Evolutionary conservation across 2,888 invertebrate genomes (phyloP).

Genomic region (Trisateles emortualis): DNA sequence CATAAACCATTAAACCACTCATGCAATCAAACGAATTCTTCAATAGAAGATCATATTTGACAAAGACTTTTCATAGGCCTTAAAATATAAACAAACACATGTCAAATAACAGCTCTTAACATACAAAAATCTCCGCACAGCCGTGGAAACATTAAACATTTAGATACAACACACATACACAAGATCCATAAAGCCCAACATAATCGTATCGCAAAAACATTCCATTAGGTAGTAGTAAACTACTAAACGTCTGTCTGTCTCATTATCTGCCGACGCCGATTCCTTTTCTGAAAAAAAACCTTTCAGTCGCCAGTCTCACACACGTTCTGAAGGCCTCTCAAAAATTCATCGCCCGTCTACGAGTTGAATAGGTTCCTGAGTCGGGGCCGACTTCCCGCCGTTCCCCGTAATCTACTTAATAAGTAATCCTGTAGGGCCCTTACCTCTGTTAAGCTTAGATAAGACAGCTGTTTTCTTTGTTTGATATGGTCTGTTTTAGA

Average conservation of each 20-base stretch:
- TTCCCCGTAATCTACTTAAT: conserved; percentile 78
- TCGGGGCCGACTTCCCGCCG: conserved; percentile 60
- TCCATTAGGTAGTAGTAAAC: conserved; percentile 36
- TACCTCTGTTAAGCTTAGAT: conserved; percentile 53
- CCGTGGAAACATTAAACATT: too few species aligned
- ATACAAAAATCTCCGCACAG: too few species aligned
- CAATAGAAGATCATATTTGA: too few species aligned
- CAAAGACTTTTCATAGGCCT: too few species aligned
- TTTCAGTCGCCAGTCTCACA: conserved; percentile 69
- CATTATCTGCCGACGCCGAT: conserved; percentile 75
- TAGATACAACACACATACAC: conserved; percentile 18
- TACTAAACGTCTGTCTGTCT: conserved; percentile 52
- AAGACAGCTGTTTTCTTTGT: conserved; percentile 49
- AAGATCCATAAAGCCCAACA: conserved; percentile 24
- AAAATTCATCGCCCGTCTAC: conserved; percentile 86
- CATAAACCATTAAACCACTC: too few species aligned
- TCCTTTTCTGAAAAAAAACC: conserved; percentile 74
- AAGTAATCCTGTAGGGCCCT: conserved; percentile 70
- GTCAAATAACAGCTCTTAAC: too few species aligned
- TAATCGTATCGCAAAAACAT: conserved; percentile 41
- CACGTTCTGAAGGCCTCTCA: conserved; percentile 80
- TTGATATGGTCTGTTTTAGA: conserved; percentile 20
- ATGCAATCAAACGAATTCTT: too few species aligned
- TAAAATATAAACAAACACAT: too few species aligned
- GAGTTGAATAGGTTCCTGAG: conserved; percentile 72